A percentile compares a stretch with the other conserved stretches of the same genome.
Evolutionary conservation across 2,113 vertebrate genomes (phyloP).

Genomic region (Dryoscopus gambensis): DNA sequence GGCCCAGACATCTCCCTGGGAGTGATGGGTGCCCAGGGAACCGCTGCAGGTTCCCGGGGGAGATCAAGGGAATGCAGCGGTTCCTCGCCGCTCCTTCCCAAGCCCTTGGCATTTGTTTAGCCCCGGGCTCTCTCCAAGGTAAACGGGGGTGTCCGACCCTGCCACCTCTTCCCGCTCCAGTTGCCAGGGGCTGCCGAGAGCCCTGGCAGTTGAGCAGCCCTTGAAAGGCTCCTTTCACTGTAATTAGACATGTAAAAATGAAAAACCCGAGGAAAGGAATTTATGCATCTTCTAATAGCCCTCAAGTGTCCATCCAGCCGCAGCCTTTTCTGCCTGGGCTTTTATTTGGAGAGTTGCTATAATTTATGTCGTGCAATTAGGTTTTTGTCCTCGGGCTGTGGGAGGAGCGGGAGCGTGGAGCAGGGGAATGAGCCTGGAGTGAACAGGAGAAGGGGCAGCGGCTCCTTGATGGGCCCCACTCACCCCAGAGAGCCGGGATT

Average conservation of each 20-base stretch:
- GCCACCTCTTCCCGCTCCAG: slow-evolving; percentile 20
- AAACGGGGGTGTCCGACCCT: background rate
- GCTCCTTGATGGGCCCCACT: rapidly evolving
- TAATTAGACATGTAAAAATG: slow-evolving; percentile 63
- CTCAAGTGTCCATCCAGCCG: slow-evolving; percentile 53
- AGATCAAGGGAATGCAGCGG: background rate
- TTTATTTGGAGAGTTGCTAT: slow-evolving; percentile 50
- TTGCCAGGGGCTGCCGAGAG: slow-evolving; percentile 50
- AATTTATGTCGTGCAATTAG: slow-evolving; percentile 53
- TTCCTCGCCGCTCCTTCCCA: slow-evolving; percentile 15
- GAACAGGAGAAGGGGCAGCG: background rate
- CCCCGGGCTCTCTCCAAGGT: slow-evolving; percentile 33
- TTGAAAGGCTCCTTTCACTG: slow-evolving; percentile 53
- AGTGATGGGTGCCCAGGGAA: background rate
- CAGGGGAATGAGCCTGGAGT: background rate
- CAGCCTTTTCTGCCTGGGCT: slow-evolving; percentile 10
- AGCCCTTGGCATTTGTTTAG: slow-evolving; percentile 44
- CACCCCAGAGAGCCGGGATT: background rate
- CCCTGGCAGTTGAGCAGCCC: slow-evolving; percentile 36
- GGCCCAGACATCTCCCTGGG: background rate
- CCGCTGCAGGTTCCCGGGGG: slow-evolving; percentile 36
- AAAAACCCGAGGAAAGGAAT: slow-evolving; percentile 56
- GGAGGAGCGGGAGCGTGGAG: background rate
- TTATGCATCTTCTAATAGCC: slow-evolving; percentile 63
- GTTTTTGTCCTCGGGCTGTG: slow-evolving; percentile 27